Conservation (phyloP, 2,888 invertebrate species). For the Anodontia alba region DNA sequence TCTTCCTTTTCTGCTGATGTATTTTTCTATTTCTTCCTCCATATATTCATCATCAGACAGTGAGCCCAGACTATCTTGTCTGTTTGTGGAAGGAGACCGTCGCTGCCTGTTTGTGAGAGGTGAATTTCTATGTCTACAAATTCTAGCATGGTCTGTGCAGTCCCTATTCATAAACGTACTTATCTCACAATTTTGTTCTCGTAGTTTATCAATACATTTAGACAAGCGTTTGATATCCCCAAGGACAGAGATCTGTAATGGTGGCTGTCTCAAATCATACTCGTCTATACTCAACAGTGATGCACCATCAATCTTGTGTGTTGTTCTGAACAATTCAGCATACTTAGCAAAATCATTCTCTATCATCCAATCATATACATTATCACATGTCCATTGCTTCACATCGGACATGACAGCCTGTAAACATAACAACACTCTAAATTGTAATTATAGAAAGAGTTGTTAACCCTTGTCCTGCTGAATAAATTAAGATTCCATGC, state of each 20-base stretch:
- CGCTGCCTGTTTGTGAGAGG: not conserved
- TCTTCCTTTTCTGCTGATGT: conserved; percentile 31
- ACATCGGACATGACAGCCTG: conserved; percentile 42
- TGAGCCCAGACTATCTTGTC: conserved; percentile 41
- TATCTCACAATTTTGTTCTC: conserved; percentile 44
- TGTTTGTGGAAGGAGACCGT: not conserved
- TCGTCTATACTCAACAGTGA: conserved; percentile 94
- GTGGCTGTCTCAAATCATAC: conserved; percentile 91
- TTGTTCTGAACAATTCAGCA: conserved; percentile 79
- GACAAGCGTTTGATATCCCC: conserved; percentile 95
- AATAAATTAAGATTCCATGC: too few relatives aligned
- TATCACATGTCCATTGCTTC: conserved; percentile 87
- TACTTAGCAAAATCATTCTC: conserved; percentile 86
- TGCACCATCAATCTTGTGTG: conserved; percentile 91
- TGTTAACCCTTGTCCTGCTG: too few relatives aligned
- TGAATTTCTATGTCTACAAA: not conserved
- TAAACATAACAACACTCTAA: too few relatives aligned
- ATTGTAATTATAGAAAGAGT: too few relatives aligned
- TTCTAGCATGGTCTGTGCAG: conserved; percentile 5
- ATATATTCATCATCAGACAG: conserved; percentile 60
- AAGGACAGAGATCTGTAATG: conserved; percentile 86
- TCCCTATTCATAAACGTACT: conserved; percentile 4
- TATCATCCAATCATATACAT: conserved; percentile 88
- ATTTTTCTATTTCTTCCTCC: conserved; percentile 42
- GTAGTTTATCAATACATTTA: conserved; percentile 76